phyloP scores from a whole-genome alignment of 2,888 invertebrate genomes.

The Calliphora vomitoria region DNA sequence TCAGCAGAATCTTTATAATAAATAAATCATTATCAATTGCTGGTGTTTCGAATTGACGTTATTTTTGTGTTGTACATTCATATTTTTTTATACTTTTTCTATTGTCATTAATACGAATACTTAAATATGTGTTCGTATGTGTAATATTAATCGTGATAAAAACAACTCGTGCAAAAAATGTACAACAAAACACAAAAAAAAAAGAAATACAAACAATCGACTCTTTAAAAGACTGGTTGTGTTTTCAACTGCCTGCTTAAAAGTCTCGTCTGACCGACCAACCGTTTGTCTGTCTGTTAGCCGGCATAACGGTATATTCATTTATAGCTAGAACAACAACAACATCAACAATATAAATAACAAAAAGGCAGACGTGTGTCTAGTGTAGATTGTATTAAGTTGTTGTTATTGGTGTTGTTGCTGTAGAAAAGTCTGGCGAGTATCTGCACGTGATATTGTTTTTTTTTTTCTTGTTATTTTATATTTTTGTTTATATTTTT shows the following conservation, averaged over 20 bases:
- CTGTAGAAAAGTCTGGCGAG: conserved; percentile 67
- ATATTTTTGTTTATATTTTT: conserved; percentile 61
- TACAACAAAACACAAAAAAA: conserved; percentile 27
- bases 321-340: neutral
- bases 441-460: conserved; percentile 69
- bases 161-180: conserved; percentile 30
- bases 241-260: too few species aligned
- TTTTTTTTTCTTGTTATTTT: conserved; percentile 49
- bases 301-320: conserved; percentile 34
- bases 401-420: conserved; percentile 58
- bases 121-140: neutral
- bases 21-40: neutral
- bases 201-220: conserved; percentile 3
- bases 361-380: conserved; percentile 49
- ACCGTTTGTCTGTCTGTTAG: conserved; percentile 22
- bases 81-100: neutral
- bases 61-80: neutral
- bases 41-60: neutral
- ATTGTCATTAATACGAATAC: neutral
- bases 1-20: conserved; percentile 6
- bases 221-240: neutral
- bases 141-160: conserved; percentile 24
- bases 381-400: conserved; percentile 40
- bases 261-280: neutral
- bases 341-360: neutral